Conservation (phyloP, 92 coral and sea anemone genomes). For the Anthopleura xanthogrammica region DNA sequence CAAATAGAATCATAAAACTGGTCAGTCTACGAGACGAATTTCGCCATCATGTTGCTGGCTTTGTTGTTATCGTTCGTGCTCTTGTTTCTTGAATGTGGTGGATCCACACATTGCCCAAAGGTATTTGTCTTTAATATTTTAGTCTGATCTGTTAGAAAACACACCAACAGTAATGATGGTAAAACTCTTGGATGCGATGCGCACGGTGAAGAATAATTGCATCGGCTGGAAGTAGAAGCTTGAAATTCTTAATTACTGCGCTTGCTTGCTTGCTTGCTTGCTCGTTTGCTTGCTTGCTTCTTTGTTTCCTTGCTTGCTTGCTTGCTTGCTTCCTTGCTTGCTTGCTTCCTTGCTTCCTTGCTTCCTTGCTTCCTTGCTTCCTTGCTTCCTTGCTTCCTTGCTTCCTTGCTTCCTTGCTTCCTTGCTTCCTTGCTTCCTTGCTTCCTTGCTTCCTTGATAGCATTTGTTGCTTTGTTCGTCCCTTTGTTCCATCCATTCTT, state of each 20-base stretch:
- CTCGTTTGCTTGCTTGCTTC: background rate
- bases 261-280: background rate
- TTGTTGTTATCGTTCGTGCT: background rate
- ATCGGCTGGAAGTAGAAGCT: background rate
- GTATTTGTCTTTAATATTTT: background rate
- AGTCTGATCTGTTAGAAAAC: no score
- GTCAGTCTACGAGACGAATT: background rate
- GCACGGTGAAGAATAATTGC: background rate
- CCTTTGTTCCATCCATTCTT: no score
- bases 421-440: no score
- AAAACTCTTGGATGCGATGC: no score
- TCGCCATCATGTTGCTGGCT: background rate
- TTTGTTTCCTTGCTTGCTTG: background rate
- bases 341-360: background rate
- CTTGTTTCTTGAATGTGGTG: background rate
- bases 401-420: background rate
- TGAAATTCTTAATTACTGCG: no score
- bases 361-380: no score
- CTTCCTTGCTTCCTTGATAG: no score
- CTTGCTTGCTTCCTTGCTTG: background rate
- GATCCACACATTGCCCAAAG: conserved; percentile 5
- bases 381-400: no score
- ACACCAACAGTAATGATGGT: no score
- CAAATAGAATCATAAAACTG: background rate
- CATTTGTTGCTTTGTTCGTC: no score